These are phyloP conservation scores for Coregonus sp. DNA, from an alignment of 2,797 vertebrate genomes.

Conservation along the genomic window DNA sequence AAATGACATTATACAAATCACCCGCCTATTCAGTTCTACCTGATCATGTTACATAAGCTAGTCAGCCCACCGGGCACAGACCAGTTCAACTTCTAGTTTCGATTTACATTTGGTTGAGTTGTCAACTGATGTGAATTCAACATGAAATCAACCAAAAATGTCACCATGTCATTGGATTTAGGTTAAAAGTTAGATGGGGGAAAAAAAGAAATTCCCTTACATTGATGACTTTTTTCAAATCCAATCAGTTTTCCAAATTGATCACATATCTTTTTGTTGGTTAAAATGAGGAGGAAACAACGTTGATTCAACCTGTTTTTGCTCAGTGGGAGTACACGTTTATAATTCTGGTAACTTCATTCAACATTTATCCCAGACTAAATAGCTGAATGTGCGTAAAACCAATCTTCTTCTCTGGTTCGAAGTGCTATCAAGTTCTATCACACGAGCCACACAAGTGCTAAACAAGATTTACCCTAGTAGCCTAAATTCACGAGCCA, in stretches of 20 bases:
- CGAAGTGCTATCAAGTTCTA: background rate
- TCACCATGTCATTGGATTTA: too few species aligned
- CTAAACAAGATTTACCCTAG: conserved; percentile 23
- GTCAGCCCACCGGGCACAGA: background rate
- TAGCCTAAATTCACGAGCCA: conserved; percentile 39
- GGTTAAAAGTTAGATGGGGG: too few species aligned
- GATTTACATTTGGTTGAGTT: too few species aligned
- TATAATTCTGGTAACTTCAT: conserved; percentile 31
- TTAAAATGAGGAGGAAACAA: too few species aligned
- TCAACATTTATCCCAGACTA: background rate
- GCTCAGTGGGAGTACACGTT: conserved; percentile 20
- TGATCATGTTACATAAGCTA: conserved; percentile 52
- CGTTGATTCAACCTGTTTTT: too few species aligned
- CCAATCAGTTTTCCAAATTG: too few species aligned
- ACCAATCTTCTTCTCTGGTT: background rate
- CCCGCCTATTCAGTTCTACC: conserved; percentile 49
- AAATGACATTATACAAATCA: conserved; percentile 55
- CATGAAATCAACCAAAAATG: too few species aligned
- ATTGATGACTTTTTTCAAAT: too few species aligned
- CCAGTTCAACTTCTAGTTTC: too few species aligned
- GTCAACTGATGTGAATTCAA: too few species aligned
- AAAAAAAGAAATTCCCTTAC: too few species aligned
- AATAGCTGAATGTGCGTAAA: background rate
- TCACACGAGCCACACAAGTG: background rate
- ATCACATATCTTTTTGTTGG: too few species aligned